Base-by-base conservation (phyloP, 1,140 invertebrate species). In the Phymastichus coffea region DNA sequence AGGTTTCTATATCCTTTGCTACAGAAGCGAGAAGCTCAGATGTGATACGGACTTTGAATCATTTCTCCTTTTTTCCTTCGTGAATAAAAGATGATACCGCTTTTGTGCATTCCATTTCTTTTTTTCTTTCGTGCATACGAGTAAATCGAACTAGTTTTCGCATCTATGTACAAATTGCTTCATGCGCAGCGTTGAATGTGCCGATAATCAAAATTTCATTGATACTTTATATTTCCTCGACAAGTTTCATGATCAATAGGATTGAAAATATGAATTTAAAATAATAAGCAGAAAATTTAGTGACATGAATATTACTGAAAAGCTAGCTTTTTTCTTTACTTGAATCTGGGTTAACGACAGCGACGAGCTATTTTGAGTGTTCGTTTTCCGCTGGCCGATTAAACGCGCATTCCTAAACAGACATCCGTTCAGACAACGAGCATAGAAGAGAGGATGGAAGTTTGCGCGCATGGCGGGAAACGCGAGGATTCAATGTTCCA, bases 401-500 rank as follows among this genome's bases (percentile, higher is more conserved):
- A 12, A 43, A 25, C 8, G n/a, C 17, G 26, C 7, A 23, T 55
- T 33, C 35, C 14, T 22, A 55, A 55, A 35, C 26, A 35, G 19
- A 23, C 19, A 55, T 20, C 22, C 10, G 25, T 19, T 20, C n/a
- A n/a, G n/a, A n/a, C n/a, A n/a, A n/a, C n/a, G n/a, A n/a, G n/a
- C n/a, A n/a, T n/a, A n/a, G n/a, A n/a, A n/a, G n/a, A n/a, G n/a
- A n/a, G n/a, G n/a, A n/a, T 30, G 3, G 20, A 15, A 43, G 8
- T 1, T 43, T n/a, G 17, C 14, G 4, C 38, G 26, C 22, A 43
- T 20, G 38, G n/a, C n/a, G n/a, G n/a, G n/a, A n/a, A n/a, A n/a
- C n/a, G n/a, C n/a, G n/a, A 17, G 22, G 25, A 43, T 43, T 41
- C 25, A 43, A 35, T 46, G 38, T 55, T 55, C 14, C 43, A 22